Conservation (phyloP, 2,888 invertebrate genomes). For the Agriopis aurantiaria region DNA sequence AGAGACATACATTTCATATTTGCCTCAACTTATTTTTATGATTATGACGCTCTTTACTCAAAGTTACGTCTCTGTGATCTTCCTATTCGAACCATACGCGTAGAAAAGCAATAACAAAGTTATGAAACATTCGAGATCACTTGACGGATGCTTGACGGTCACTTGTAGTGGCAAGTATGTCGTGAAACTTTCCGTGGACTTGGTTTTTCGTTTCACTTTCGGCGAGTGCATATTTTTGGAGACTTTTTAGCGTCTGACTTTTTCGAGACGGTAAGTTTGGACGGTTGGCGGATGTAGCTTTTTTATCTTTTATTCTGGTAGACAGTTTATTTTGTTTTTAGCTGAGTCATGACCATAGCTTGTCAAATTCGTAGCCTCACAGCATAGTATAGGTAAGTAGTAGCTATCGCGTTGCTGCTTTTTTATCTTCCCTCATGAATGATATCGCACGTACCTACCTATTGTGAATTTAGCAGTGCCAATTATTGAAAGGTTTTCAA, state of each 20-base stretch:
- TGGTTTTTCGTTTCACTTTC: constrained; percentile 53
- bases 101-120: constrained; percentile 66
- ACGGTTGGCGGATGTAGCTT: not conserved
- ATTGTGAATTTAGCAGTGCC: no score
- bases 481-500: no score
- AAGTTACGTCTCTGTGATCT: not conserved
- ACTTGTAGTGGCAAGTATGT: constrained; percentile 57
- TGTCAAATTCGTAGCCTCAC: not conserved
- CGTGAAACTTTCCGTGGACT: constrained; percentile 50
- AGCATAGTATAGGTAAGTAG: not conserved
- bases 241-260: constrained; percentile 23
- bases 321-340: constrained; percentile 3
- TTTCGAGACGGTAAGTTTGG: constrained; percentile 24
- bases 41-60: not conserved
- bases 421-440: no score
- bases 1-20: no score
- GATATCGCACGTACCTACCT: no score
- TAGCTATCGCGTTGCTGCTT: no score
- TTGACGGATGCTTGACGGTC: constrained; percentile 52
- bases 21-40: no score
- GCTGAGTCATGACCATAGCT: not conserved
- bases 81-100: constrained; percentile 14
- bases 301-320: constrained; percentile 1
- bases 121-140: constrained; percentile 60
- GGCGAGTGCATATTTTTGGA: constrained; percentile 18